Base-by-base conservation (phyloP, 2,797 vertebrate species). In the Halcyon badia region DNA sequence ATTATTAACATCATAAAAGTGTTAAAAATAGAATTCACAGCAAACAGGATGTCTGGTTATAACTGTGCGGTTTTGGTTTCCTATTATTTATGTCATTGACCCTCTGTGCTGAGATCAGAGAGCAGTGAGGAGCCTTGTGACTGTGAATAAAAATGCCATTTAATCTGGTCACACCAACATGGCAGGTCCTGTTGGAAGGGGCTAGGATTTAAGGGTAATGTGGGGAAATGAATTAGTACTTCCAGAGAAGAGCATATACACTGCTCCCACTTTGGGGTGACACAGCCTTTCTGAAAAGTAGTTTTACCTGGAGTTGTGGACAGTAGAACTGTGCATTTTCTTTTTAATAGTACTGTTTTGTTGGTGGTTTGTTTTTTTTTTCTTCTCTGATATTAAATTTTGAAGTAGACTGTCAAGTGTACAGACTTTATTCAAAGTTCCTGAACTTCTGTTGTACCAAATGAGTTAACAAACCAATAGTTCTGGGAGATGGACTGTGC, bases 1-100 rank as follows among this genome's bases (percentile, higher is more conserved):
- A 0, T 41, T 94, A 61, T 82, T 92, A 68, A 41, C 41, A 54
- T 77, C 9, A 78, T 85, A 83, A 68, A 60, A 81, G 72, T 72
- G 33, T 83, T 93, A 86, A 90, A 61, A 76, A 88, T 87, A 92
- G 72, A 73, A 57, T 46, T 66, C 49, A 68, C 10, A 77, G 42
- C 71, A 73, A 83, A 94, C 58, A 86, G 86, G 90, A 87, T 94
- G 69, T 64, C 56, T 80, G 66, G 37, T 96, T 83, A n/a, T 80
- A 76, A 87, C 69, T 49, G 39, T 65, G 20, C 41, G 52, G 30
- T 91, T 52, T 30, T 2, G 0, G 30, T 51, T 96, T 94, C 68
- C 35, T 7, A 7, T 58, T 72, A 44, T 94, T 92, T 91, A 57
- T 70, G 37, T 54, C 61, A 56, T 25, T 94, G 76, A 69, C 62